Base-by-base conservation (phyloP, 2,888 invertebrate species). In the Galerucella nymphaeae region DNA sequence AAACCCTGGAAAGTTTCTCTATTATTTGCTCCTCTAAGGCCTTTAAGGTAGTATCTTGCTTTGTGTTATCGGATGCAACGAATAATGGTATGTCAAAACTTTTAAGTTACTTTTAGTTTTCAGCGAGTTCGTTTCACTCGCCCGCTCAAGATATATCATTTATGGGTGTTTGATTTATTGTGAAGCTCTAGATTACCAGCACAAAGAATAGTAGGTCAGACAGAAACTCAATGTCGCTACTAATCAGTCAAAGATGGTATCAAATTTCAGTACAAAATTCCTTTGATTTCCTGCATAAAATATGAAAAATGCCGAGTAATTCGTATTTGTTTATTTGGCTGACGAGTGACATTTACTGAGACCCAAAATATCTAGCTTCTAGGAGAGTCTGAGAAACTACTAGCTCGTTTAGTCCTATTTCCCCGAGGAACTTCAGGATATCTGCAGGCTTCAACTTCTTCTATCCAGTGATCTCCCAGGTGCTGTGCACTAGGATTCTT, bases 1-100 rank as follows among this genome's bases (percentile, higher is more conserved):
- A 73, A 76, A 66, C 70, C 70, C 73, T 61, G 70, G 74, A 75
- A 77, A 77, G 77, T 77, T 77, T 77, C 77, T 68, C 77, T 77
- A 77, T 77, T 77, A 77, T 77, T 76, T 75, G 75, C 74, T 76
- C 73, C 74, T 75, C 76, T 74, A 75, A 72, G 71, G 77, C 76
- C 77, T 77, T 74, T 70, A 77, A 77, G 77, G 77, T 77, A 77
- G 77, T 77, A 77, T 77, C 77, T 76, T 75, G 75, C 76, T 71
- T 76, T 76, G 63, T 77, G 77, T 77, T 77, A 77, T 76, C 76
- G 76, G 75, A 77, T 77, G 75, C 76, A 73, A 76, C 75, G 77
- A 77, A 77, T 77, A 77, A 77, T 77, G 77, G 77, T 76, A 77
- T 75, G 77, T 77, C 77, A 75, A 71, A 77, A 77, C 76, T 77